A percentile compares a stretch with the other conserved stretches of the same genome.
Evolutionary conservation across 2,888 invertebrate genomes (phyloP).

Genomic region (Netelia inedita): DNA sequence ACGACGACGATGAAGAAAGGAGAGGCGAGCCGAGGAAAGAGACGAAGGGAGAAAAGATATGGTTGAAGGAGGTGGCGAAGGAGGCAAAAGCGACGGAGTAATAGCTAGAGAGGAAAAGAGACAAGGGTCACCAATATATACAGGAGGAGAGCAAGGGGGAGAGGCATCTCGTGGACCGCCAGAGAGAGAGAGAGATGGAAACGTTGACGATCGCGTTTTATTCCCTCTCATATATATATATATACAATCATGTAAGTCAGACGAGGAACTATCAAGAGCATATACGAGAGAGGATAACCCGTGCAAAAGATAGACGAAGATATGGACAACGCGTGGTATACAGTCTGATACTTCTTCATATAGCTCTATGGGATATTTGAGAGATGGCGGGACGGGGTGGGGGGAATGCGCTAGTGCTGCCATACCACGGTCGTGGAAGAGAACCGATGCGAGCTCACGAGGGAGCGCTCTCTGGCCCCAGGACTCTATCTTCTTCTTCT

Average conservation of each 20-base stretch:
- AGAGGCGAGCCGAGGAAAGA: conserved; percentile 50
- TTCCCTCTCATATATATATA: background rate
- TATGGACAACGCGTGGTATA: conserved; percentile 40
- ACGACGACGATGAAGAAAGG: conserved; percentile 58
- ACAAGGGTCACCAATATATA: conserved; percentile 56
- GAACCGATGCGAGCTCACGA: conserved; percentile 6
- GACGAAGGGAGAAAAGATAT: conserved; percentile 36
- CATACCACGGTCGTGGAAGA: background rate
- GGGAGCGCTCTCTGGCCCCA: conserved; percentile 28
- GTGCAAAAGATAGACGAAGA: conserved; percentile 19
- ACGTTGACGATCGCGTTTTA: conserved; percentile 2
- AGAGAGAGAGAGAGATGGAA: background rate
- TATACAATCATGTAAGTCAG: background rate
- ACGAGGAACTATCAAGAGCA: background rate
- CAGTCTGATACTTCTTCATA: background rate
- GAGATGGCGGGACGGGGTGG: conserved; percentile 31
- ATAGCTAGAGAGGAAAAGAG: conserved; percentile 67
- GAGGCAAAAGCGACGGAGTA: conserved; percentile 45
- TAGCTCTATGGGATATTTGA: conserved; percentile 31
- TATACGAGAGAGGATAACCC: background rate
- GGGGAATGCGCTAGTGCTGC: background rate
- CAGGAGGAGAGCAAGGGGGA: conserved; percentile 36
- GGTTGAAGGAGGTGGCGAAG: conserved; percentile 42
- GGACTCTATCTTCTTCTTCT: conserved; percentile 30
- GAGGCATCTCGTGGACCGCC: conserved; percentile 14